These are phyloP conservation scores for Limnothrissa miodon DNA, from an alignment of 2,113 vertebrate species.

Conservation along the genomic window DNA sequence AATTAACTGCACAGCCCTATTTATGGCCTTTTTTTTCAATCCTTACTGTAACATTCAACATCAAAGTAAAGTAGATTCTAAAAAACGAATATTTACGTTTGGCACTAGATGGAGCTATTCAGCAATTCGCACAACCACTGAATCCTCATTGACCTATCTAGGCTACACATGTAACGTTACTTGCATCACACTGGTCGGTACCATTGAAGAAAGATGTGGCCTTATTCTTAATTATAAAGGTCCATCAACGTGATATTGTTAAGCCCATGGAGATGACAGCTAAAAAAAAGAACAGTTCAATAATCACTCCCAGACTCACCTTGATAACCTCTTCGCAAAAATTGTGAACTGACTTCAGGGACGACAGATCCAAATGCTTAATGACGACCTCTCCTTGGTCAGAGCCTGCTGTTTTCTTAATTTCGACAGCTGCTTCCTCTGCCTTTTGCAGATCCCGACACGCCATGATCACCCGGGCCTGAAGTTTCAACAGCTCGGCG, in stretches of 20 bases:
- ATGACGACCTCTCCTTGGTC: constrained; percentile 76
- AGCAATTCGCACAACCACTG: not conserved
- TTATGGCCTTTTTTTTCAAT: no score
- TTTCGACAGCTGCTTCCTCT: constrained; percentile 78
- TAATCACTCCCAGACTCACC: constrained; percentile 59
- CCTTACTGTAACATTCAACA: no score
- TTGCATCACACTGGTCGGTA: not conserved
- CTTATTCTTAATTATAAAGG: not conserved
- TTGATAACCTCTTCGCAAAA: constrained; percentile 83
- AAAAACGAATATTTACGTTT: no score
- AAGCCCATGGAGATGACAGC: constrained; percentile 8
- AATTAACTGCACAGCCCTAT: no score
- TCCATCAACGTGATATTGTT: not conserved
- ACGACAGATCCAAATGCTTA: constrained; percentile 85
- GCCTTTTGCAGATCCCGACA: constrained; percentile 80
- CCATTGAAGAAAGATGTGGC: not conserved
- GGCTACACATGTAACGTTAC: no score
- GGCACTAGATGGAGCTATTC: not conserved
- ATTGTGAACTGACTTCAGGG: constrained; percentile 78
- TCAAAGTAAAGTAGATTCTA: no score
- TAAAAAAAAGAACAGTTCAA: no score
- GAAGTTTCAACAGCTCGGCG: constrained; percentile 77
- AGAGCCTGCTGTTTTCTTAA: constrained; percentile 65
- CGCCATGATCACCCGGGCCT: constrained; percentile 88
- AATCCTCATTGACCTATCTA: not conserved